Evolutionary conservation across 2,113 vertebrate genomes (phyloP).

Genomic region (Numenius arquata): DNA sequence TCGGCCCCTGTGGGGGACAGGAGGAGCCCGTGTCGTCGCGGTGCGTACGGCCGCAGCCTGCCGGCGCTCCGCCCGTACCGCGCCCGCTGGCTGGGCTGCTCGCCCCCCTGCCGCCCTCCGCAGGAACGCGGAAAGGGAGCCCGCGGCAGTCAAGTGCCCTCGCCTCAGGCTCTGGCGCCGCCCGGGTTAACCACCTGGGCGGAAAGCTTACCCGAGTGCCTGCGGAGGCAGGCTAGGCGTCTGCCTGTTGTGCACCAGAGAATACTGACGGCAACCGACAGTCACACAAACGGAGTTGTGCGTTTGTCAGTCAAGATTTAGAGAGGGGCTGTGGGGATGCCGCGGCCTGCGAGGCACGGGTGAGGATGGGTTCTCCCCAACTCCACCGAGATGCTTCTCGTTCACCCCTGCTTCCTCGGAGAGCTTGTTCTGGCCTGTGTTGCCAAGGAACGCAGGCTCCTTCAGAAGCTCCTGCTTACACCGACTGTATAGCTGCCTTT

Average conservation of each 20-base stretch:
- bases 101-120: neutral
- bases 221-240: rapidly evolving
- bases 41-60: neutral
- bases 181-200: rapidly evolving
- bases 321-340: rapidly evolving
- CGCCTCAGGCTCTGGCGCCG: neutral
- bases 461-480: neutral
- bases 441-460: neutral
- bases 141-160: neutral
- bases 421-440: rapidly evolving
- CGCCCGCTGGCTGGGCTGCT: neutral
- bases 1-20: neutral
- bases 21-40: neutral
- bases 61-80: neutral
- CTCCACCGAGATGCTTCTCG: neutral
- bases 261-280: rapidly evolving
- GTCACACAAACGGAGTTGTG: rapidly evolving
- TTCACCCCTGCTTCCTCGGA: neutral
- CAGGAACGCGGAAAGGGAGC: no score
- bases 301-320: rapidly evolving
- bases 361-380: neutral
- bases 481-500: rapidly evolving
- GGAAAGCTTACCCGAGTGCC: no score
- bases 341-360: rapidly evolving
- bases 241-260: rapidly evolving